Evolutionary conservation across 2,113 vertebrate species (phyloP).

Genomic region (Podarcis muralis): DNA sequence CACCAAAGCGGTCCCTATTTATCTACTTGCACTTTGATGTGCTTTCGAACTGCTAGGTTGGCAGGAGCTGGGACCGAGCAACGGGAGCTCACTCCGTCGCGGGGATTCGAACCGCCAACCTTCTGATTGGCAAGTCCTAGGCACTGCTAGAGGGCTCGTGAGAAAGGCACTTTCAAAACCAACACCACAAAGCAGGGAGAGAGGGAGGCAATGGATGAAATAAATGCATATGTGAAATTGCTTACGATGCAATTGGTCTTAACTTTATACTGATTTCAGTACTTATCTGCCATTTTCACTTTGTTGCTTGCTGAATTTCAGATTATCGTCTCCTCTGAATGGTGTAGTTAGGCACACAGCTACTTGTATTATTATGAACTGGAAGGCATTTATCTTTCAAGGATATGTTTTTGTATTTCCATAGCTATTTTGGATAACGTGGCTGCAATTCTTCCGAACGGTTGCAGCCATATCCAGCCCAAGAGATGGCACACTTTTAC

Average conservation of each 20-base stretch:
- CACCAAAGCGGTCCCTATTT: too few relatives aligned
- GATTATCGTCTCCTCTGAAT: slow-evolving; percentile 10
- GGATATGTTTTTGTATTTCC: slow-evolving; percentile 14
- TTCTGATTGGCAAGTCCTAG: too few relatives aligned
- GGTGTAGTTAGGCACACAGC: background rate
- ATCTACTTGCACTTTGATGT: too few relatives aligned
- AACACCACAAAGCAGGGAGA: background rate
- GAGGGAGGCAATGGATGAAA: background rate
- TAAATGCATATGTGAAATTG: slow-evolving; percentile 22
- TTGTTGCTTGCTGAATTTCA: background rate
- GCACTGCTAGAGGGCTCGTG: too few relatives aligned
- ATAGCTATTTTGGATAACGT: slow-evolving; percentile 29
- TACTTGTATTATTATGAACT: slow-evolving; percentile 12
- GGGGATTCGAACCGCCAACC: too few relatives aligned
- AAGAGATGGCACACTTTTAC: slow-evolving; percentile 1
- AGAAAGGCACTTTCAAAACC: background rate
- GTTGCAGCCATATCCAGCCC: background rate
- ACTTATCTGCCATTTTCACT: slow-evolving; percentile 26
- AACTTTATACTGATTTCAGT: slow-evolving; percentile 22
- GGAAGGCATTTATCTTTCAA: background rate
- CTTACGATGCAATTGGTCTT: background rate
- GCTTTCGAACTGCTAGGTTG: too few relatives aligned
- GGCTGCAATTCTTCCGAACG: slow-evolving; percentile 13
- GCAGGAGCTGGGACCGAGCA: too few relatives aligned
- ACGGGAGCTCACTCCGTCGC: too few relatives aligned